Evolutionary conservation across 64 coral and sea anemone species (phyloP), one percentile per base, ranked within the genome.

Genomic region (Montipora sp.): DNA sequence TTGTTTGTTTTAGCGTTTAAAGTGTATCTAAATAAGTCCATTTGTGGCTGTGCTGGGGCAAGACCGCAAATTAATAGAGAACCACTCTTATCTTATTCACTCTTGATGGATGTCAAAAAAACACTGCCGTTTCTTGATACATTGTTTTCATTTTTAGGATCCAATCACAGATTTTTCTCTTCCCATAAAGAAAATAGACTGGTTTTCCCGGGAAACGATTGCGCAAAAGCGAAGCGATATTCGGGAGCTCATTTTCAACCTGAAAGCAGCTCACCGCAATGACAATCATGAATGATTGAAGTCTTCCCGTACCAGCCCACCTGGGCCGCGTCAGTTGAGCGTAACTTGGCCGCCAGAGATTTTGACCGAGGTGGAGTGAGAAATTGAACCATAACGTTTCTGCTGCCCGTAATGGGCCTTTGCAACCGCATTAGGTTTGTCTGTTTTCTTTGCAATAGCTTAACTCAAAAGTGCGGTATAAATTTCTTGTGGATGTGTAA

Each of bases 111-210:
- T 27, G 27, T 27, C 27, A 27, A 27, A 27, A 24, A 27, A 27
- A 27, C 36, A 36, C 36, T 36, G 1, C 36, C 36, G 0, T 36
- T 36, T 36, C 1, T 36, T 36, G 36, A 36, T 36, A 36, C 76
- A 36, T 22, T 2, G 53, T 45, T 84, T 82, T 71, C 67, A 14
- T 21, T n/a, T 70, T 19, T 58, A 93, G 91, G 83, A 93, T 80
- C 91, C 91, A 44, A 93, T 93, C 23, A 70, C 75, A 77, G 83
- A 93, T 75, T 93, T 80, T 77, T 66, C 48, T 14, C 12, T 72
- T 46, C 91, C 91, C 2, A 93, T 93, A 70, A 59, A 50, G 48
- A 87, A 81, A 72, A 63, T 43, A 7, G 7, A 88, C 45, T 93
- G 91, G 91, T 93, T 93, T 51, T 23, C 75, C 0, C 76, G n/a